These are phyloP conservation scores for Thysanoteuthis rhombus DNA, from an alignment of 2,888 invertebrate genomes.

Conservation along the genomic window DNA sequence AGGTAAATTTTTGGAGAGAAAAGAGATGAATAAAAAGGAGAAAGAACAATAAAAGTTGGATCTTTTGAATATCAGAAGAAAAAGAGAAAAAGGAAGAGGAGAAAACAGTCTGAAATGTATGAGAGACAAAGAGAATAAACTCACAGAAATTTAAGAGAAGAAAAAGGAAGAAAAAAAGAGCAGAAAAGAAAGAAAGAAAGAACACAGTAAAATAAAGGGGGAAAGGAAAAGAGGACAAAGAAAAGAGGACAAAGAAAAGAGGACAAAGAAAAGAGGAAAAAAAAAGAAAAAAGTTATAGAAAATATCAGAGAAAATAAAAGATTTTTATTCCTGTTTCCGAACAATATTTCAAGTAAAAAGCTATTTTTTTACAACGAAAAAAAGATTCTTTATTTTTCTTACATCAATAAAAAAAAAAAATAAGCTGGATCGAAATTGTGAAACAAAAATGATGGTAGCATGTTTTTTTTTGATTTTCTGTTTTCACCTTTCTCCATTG, in stretches of 20 bases:
- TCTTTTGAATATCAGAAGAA: too few species aligned
- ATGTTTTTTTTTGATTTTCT: neutral
- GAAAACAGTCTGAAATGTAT: too few species aligned
- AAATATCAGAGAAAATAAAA: neutral
- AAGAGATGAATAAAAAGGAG: too few species aligned
- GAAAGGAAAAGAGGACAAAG: neutral
- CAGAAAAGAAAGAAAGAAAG: too few species aligned
- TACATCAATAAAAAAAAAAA: neutral
- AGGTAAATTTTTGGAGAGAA: too few species aligned
- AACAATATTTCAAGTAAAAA: neutral
- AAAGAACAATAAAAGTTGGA: too few species aligned
- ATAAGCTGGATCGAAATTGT: neutral
- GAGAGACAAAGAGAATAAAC: too few species aligned
- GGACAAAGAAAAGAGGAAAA: neutral
- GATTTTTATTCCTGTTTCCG: neutral
- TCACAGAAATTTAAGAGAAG: too few species aligned
- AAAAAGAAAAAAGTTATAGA: neutral
- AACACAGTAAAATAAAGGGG: too few species aligned
- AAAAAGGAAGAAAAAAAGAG: too few species aligned
- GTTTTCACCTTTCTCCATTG: neutral
- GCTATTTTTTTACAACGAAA: neutral
- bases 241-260: neutral
- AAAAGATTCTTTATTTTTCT: neutral
- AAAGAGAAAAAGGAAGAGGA: too few species aligned
- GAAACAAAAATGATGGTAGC: neutral